phyloP scores from a whole-genome alignment of 1,140 invertebrate species.

The Papilio polyxenes region DNA sequence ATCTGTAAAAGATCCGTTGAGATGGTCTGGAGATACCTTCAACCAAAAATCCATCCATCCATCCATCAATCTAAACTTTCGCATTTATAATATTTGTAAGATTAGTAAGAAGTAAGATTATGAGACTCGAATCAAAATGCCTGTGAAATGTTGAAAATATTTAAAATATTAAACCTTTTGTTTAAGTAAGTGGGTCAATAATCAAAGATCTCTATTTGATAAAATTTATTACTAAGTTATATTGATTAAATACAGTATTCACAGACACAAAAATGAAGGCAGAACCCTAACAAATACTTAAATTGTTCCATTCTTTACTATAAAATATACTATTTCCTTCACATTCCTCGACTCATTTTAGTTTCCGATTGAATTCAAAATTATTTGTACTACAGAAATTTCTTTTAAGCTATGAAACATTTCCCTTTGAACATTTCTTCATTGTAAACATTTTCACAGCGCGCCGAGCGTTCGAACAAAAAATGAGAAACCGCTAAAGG shows the following conservation, averaged over 20 bases:
- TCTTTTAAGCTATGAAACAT: conserved; percentile 19
- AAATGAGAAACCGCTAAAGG: conserved; percentile 36
- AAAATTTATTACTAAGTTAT: too few relatives aligned
- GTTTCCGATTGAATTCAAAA: conserved; percentile 27
- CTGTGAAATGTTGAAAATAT: too few relatives aligned
- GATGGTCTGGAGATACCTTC: too few relatives aligned
- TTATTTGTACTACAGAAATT: conserved; percentile 4
- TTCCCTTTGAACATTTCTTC: conserved; percentile 33
- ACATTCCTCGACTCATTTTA: conserved; percentile 4
- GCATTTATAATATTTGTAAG: too few relatives aligned
- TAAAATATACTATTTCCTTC: not conserved
- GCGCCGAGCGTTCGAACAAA: conserved; percentile 27
- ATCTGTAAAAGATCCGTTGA: too few relatives aligned
- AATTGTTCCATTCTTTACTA: not conserved
- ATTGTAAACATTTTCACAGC: conserved; percentile 37
- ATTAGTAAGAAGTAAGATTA: too few relatives aligned
- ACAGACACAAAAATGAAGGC: not conserved
- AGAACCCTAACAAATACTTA: not conserved
- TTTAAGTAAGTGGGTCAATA: too few relatives aligned
- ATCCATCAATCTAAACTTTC: too few relatives aligned
- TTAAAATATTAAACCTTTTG: too few relatives aligned
- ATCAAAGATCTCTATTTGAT: too few relatives aligned
- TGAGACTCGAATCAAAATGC: too few relatives aligned
- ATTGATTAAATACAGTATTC: not conserved
- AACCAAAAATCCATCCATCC: too few relatives aligned